Conservation (phyloP, 2,797 vertebrate genomes). For the Merluccius polli region DNA sequence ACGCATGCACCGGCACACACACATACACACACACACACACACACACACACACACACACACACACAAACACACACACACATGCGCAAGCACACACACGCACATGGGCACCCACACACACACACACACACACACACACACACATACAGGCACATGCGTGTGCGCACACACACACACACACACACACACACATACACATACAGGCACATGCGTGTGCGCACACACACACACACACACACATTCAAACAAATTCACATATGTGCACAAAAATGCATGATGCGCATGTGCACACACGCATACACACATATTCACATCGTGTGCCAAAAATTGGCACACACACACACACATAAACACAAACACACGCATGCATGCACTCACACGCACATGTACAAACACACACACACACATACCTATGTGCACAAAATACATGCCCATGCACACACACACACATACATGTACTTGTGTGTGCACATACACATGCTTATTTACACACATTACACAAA, state of each 20-base stretch:
- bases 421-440: neutral
- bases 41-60: slow-evolving; percentile 9
- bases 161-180: neutral
- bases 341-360: neutral
- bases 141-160: slow-evolving; percentile 16
- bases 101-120: neutral
- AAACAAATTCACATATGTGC: neutral
- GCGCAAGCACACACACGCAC: neutral
- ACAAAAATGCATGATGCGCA: too few species aligned
- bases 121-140: slow-evolving; percentile 21
- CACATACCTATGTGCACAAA: neutral
- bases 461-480: neutral
- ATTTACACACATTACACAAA: neutral
- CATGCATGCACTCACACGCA: neutral
- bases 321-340: neutral
- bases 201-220: neutral
- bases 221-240: neutral
- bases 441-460: neutral
- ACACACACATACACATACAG: neutral
- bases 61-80: slow-evolving; percentile 15
- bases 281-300: neutral
- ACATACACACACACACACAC: slow-evolving; percentile 3
- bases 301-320: neutral
- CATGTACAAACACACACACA: neutral
- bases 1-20: slow-evolving; percentile 18